A percentile compares a stretch with the other conserved stretches of the same genome.
Conservation (phyloP, 2,113 vertebrate genomes). For the Mesocricetus auratus region DNA sequence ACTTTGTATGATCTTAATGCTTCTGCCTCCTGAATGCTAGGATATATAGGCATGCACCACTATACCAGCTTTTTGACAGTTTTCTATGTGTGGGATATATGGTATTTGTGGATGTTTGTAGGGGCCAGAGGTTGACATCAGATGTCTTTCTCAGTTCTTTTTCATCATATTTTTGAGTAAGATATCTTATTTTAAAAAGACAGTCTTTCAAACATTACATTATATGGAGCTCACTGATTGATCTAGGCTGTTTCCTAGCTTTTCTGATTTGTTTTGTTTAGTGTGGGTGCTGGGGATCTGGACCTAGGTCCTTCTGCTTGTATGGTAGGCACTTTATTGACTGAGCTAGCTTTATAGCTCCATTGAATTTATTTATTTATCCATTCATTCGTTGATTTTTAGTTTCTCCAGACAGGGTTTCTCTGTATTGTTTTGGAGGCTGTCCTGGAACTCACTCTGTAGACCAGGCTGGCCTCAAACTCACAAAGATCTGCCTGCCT, state of each 20-base stretch:
- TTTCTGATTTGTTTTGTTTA: background rate
- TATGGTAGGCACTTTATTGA: background rate
- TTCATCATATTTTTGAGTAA: background rate
- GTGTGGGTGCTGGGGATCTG: background rate
- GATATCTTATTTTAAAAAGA: background rate
- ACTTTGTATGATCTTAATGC: background rate
- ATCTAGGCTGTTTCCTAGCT: background rate
- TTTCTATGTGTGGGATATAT: background rate
- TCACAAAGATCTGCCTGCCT: too few relatives aligned
- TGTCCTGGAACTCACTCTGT: too few relatives aligned
- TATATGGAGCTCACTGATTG: background rate
- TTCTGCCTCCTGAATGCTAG: background rate
- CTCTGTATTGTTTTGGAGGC: too few relatives aligned
- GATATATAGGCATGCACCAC: background rate
- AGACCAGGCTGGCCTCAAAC: too few relatives aligned
- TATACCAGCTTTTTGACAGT: background rate
- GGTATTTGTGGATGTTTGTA: background rate
- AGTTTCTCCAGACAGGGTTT: too few relatives aligned
- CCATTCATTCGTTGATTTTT: too few relatives aligned
- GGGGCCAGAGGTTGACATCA: background rate
- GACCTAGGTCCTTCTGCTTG: background rate
- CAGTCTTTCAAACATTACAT: background rate
- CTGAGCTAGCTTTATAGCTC: background rate
- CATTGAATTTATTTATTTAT: too few relatives aligned
- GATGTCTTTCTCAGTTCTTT: background rate